Percentiles rank a stretch among this genome's conserved stretches.
These are phyloP conservation scores for Metallyticus violacea DNA, from an alignment of 2,888 invertebrate genomes.

Conservation along the genomic window DNA sequence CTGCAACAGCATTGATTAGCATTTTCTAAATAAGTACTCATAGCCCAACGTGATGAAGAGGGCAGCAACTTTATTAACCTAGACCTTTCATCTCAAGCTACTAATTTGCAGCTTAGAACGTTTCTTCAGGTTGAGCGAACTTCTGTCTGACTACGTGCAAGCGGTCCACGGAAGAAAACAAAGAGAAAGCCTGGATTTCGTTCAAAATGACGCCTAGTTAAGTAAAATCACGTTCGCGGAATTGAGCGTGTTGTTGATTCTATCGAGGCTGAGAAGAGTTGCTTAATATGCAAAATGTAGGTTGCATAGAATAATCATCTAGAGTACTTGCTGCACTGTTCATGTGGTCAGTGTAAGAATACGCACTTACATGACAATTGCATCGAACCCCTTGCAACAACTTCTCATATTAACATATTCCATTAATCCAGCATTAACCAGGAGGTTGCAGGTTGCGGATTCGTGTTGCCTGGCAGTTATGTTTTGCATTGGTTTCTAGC, in stretches of 20 bases:
- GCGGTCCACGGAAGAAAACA: neutral
- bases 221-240: neutral
- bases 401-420: too few relatives aligned
- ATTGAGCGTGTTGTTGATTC: neutral
- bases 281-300: neutral
- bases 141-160: too few relatives aligned
- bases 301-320: neutral
- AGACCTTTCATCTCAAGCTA: neutral
- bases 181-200: neutral
- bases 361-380: too few relatives aligned
- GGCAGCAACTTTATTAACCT: neutral
- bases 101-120: neutral
- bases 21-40: neutral
- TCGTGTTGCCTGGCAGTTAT: too few relatives aligned
- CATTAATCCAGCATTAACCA: too few relatives aligned
- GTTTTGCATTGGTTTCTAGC: too few relatives aligned
- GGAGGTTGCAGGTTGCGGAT: too few relatives aligned
- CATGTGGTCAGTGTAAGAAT: too few relatives aligned
- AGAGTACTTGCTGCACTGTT: too few relatives aligned
- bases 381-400: too few relatives aligned
- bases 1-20: neutral
- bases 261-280: neutral
- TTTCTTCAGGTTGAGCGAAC: neutral
- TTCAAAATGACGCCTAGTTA: neutral
- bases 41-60: neutral